Conservation (phyloP, 2,888 invertebrate genomes). For the Platerodrilus igneus region DNA sequence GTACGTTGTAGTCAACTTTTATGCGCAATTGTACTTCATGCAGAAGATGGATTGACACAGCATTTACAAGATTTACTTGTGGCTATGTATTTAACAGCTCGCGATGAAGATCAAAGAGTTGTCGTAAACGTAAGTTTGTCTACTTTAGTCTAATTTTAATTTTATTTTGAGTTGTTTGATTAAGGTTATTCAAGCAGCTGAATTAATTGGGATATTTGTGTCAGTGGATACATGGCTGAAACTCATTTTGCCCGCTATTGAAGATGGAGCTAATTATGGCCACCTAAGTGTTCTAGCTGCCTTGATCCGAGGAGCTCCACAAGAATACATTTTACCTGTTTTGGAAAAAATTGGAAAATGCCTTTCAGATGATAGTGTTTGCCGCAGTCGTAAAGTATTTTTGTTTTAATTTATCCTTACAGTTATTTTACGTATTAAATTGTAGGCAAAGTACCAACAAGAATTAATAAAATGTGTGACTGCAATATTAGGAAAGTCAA, state of each 20-base stretch:
- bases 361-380: conserved; percentile 57
- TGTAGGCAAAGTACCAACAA: conserved; percentile 55
- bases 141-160: conserved; percentile 4
- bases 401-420: neutral
- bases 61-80: conserved; percentile 56
- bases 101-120: conserved; percentile 62
- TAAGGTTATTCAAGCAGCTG: conserved; percentile 62
- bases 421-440: too few species aligned
- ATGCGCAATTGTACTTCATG: conserved; percentile 65
- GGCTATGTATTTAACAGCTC: conserved; percentile 53
- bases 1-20: conserved; percentile 71
- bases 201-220: conserved; percentile 74
- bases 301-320: conserved; percentile 57
- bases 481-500: conserved; percentile 52
- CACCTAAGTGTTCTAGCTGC: conserved; percentile 59
- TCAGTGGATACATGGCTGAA: conserved; percentile 63
- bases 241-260: conserved; percentile 60
- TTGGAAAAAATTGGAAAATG: conserved; percentile 56
- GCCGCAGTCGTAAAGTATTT: conserved; percentile 56
- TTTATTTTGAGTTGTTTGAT: conserved; percentile 21
- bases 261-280: conserved; percentile 51
- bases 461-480: conserved; percentile 55
- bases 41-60: conserved; percentile 69
- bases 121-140: conserved; percentile 52
- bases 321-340: conserved; percentile 48